phyloP scores from a whole-genome alignment of 2,888 invertebrate species.

The Cryptus viduatorius region DNA sequence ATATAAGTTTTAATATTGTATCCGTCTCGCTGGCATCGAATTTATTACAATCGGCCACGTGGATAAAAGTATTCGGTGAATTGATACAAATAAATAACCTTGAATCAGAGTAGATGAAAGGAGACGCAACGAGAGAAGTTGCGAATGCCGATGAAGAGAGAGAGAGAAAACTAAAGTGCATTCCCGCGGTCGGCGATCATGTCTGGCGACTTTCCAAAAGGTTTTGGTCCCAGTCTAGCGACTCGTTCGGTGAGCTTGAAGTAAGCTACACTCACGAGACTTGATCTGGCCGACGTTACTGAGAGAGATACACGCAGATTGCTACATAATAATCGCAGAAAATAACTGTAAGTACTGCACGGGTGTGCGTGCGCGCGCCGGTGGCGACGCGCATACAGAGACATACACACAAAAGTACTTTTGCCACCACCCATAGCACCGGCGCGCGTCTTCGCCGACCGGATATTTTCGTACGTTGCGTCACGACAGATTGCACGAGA shows the following conservation, averaged over 20 bases:
- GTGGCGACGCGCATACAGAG: not conserved
- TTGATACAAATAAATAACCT: constrained; percentile 55
- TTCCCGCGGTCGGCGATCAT: constrained; percentile 49
- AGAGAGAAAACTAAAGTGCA: constrained; percentile 47
- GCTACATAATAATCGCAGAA: constrained; percentile 63
- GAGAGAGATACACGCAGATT: constrained; percentile 29
- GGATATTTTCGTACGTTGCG: constrained; percentile 64
- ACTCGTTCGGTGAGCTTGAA: constrained; percentile 4
- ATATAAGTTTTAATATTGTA: not conserved
- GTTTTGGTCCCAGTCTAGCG: constrained; percentile 20
- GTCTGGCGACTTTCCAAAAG: constrained; percentile 64
- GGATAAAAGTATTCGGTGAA: constrained; percentile 30
- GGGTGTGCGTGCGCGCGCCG: not conserved
- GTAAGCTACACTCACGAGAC: constrained; percentile 23
- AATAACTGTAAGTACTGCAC: constrained; percentile 49
- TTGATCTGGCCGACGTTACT: constrained; percentile 23
- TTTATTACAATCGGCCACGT: constrained; percentile 16
- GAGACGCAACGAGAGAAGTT: not conserved
- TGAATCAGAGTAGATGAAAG: constrained; percentile 45
- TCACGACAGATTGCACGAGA: constrained; percentile 52
- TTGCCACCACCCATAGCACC: constrained; percentile 22
- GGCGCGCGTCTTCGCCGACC: constrained; percentile 26
- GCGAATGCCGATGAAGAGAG: not conserved
- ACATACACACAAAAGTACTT: not conserved
- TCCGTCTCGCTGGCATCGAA: not conserved